Percentiles rank a stretch among this genome's conserved stretches.
phyloP scores from a whole-genome alignment of 2,797 vertebrate genomes.

The Mus minutoides region DNA sequence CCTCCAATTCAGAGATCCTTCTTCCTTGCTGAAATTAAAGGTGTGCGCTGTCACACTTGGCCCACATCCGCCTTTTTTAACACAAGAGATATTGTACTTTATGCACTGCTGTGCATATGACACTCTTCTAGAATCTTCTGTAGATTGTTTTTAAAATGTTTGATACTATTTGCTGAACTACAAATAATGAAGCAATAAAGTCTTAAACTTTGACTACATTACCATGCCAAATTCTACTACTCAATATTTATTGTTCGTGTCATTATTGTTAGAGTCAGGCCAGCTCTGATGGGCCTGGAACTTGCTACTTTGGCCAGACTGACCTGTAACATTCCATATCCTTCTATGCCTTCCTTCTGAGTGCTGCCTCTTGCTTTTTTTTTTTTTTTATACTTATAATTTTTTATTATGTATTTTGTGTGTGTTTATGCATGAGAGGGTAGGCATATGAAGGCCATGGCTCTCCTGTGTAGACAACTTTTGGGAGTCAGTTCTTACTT shows the following conservation, averaged over 20 bases:
- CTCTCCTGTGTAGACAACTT: neutral
- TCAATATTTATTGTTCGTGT: neutral
- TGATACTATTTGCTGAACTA: constrained; percentile 28
- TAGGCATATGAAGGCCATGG: neutral
- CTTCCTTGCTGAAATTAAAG: neutral
- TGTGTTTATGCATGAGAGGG: neutral
- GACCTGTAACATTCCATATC: neutral
- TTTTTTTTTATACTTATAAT: neutral
- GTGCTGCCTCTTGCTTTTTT: neutral
- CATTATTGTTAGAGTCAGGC: neutral
- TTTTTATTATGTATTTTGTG: neutral
- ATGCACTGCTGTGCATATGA: neutral
- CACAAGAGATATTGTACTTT: neutral
- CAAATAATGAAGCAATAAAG: neutral
- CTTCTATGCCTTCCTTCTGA: neutral
- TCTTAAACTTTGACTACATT: neutral
- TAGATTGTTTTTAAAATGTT: neutral
- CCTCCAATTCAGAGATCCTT: neutral
- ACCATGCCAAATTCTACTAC: neutral
- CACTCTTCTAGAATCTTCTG: constrained; percentile 13
- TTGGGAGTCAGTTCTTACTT: neutral
- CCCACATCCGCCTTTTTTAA: neutral
- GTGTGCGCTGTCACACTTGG: neutral
- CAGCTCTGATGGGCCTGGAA: neutral
- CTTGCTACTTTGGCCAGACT: neutral